phyloP scores from a whole-genome alignment of 2,888 invertebrate species.

The Meta bourneti region DNA sequence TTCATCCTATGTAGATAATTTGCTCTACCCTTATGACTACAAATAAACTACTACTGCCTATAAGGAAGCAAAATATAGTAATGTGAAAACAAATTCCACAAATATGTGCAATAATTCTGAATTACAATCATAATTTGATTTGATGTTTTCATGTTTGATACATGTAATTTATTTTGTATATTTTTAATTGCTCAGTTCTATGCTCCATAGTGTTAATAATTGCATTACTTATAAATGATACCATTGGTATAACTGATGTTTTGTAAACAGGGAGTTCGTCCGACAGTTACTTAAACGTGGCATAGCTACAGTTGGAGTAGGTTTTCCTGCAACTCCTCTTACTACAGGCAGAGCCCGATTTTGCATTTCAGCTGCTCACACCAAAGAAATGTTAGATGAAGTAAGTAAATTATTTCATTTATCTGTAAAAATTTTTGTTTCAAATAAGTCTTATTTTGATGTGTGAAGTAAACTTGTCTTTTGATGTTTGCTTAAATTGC shows the following conservation, averaged over 20 bases:
- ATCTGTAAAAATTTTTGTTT: not conserved
- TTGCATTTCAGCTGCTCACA: slow-evolving; percentile 97
- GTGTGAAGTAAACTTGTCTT: not conserved
- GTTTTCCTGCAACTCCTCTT: slow-evolving; percentile 98
- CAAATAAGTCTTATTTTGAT: not conserved
- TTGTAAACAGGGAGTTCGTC: slow-evolving; percentile 87
- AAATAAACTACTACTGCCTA: too few species aligned
- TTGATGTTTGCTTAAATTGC: not conserved
- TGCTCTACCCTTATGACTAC: too few species aligned
- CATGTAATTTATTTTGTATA: not conserved
- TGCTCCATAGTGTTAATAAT: not conserved
- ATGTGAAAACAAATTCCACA: too few species aligned
- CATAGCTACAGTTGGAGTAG: slow-evolving; percentile 96
- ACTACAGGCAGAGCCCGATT: slow-evolving; percentile 95
- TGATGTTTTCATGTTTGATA: not conserved
- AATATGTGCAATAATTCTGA: too few species aligned
- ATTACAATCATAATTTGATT: not conserved
- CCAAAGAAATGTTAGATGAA: slow-evolving; percentile 94
- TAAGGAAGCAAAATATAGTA: too few species aligned
- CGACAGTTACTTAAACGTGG: slow-evolving; percentile 90
- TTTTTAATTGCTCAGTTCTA: not conserved
- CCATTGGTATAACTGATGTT: too few species aligned
- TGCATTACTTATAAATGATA: not conserved
- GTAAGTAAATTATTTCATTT: slow-evolving; percentile 79
- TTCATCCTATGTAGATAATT: too few species aligned